Conservation (phyloP, 2,888 invertebrate species). For the Helobdella robusta region DNA sequence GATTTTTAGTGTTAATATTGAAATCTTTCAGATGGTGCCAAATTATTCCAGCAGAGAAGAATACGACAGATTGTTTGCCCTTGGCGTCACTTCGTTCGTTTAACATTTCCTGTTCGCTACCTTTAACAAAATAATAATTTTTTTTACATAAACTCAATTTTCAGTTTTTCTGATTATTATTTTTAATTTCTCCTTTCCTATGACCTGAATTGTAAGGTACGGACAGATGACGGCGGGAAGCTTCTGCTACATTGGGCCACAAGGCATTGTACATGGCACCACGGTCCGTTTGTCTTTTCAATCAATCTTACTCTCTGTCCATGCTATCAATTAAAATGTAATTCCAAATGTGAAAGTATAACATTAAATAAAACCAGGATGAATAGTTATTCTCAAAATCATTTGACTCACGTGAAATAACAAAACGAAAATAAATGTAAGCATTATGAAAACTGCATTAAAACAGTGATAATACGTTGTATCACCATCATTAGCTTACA, state of each 20-base stretch:
- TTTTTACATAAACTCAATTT: background rate
- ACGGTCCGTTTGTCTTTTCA: too few species aligned
- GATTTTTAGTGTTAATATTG: too few species aligned
- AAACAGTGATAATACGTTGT: too few species aligned
- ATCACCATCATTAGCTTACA: constrained; percentile 56
- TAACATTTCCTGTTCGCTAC: background rate
- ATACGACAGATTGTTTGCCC: constrained; percentile 57
- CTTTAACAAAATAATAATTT: background rate
- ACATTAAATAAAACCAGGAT: too few species aligned
- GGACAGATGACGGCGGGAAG: constrained; percentile 61
- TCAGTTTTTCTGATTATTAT: background rate
- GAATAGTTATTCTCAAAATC: too few species aligned
- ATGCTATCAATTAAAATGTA: too few species aligned
- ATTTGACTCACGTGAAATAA: too few species aligned
- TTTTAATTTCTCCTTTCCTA: too few species aligned
- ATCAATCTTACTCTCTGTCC: too few species aligned
- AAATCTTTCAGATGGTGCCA: constrained; percentile 53
- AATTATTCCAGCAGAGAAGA: constrained; percentile 55
- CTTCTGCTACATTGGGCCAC: constrained; percentile 60
- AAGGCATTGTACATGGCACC: constrained; percentile 61
- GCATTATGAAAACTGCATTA: too few species aligned
- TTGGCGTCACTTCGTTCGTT: constrained; percentile 52
- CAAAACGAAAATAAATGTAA: too few species aligned
- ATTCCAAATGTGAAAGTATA: too few species aligned
- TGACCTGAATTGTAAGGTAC: constrained; percentile 49